These are phyloP conservation scores for Cygnus atratus DNA, from an alignment of 2,113 vertebrate genomes.

Conservation along the genomic window DNA sequence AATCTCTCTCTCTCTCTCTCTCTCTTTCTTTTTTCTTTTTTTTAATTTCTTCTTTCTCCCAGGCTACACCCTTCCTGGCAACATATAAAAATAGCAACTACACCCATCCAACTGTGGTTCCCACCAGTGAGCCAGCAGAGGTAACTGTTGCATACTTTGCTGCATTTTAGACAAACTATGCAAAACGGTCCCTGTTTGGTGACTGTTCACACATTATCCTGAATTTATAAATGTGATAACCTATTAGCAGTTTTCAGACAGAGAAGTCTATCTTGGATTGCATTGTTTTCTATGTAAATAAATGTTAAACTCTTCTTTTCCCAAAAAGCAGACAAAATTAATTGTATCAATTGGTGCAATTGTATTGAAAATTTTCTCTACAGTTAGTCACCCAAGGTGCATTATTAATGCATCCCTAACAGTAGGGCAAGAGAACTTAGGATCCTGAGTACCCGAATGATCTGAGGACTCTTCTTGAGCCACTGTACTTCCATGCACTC, in stretches of 20 bases:
- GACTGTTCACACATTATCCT: background rate
- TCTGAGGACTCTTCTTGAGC: background rate
- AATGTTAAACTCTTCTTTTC: background rate
- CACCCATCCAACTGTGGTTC: slow-evolving; percentile 66
- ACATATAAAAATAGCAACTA: slow-evolving; percentile 85
- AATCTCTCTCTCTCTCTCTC: background rate
- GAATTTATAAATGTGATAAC: background rate
- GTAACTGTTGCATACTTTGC: slow-evolving; percentile 67
- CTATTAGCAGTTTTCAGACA: background rate
- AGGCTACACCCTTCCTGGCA: slow-evolving; percentile 83
- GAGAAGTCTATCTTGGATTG: background rate
- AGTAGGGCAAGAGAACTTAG: background rate
- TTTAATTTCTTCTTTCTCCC: background rate
- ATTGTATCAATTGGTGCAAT: background rate
- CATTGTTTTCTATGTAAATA: background rate
- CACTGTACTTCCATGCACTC: background rate
- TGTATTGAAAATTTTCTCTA: background rate
- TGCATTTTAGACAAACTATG: background rate
- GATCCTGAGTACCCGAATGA: background rate
- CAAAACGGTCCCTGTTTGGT: background rate
- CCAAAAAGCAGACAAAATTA: background rate
- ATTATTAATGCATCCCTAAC: background rate
- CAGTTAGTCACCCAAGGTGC: background rate
- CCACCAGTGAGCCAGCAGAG: slow-evolving; percentile 66
- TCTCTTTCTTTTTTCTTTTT: background rate